Evolutionary conservation across 1,140 invertebrate species (phyloP).

Genomic region (Psix sp.): DNA sequence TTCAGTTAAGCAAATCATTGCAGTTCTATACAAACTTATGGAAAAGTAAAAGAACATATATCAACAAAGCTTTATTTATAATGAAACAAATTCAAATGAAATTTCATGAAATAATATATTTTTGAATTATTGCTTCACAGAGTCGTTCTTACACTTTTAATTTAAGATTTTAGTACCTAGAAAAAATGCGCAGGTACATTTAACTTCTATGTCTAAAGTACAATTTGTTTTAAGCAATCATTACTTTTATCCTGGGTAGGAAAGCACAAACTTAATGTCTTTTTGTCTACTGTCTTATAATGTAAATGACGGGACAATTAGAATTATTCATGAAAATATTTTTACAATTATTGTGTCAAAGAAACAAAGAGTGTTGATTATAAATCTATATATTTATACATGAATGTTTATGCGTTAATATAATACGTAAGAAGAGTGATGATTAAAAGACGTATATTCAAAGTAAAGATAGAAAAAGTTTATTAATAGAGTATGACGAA

Average conservation of each 20-base stretch:
- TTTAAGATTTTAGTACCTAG: constrained; percentile 2
- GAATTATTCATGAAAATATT: neutral
- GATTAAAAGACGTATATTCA: constrained; percentile 3
- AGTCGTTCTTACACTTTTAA: neutral
- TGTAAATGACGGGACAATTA: neutral
- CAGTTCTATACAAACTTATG: neutral
- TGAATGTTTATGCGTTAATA: too few species aligned
- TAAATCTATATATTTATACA: constrained; percentile 5
- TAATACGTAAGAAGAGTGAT: constrained; percentile 2
- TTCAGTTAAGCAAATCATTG: neutral
- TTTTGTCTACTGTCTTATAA: neutral
- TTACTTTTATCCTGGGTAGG: constrained; percentile 2
- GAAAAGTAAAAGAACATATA: constrained; percentile 2
- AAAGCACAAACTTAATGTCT: constrained; percentile 16
- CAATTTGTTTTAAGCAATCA: neutral
- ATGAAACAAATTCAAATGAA: neutral
- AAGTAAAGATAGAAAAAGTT: too few species aligned
- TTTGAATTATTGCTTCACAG: neutral
- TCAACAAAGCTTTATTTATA: constrained; percentile 1
- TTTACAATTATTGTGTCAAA: constrained; percentile 10
- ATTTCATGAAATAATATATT: neutral
- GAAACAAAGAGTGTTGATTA: neutral
- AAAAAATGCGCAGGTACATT: constrained; percentile 6
- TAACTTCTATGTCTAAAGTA: constrained; percentile 6
- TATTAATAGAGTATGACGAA: too few species aligned